Evolutionary conservation across 2,888 invertebrate genomes (phyloP).

Genomic region (Caprella mutica): DNA sequence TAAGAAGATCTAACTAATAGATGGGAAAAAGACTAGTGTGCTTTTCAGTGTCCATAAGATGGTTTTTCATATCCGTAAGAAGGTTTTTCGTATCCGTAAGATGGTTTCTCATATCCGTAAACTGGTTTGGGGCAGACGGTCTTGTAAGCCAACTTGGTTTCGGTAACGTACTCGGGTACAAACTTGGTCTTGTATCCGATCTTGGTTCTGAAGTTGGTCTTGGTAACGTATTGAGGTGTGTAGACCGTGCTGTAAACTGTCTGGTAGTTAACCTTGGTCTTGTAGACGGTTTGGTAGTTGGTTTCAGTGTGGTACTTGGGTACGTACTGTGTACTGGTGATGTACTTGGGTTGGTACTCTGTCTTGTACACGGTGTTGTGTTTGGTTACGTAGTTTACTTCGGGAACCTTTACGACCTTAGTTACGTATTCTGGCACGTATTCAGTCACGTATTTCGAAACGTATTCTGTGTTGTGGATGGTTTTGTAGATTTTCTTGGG

Average conservation of each 20-base stretch:
- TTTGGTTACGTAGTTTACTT: conserved; percentile 17
- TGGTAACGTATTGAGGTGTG: conserved; percentile 21
- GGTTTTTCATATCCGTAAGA: too few species aligned
- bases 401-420: conserved; percentile 3
- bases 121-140: conserved; percentile 16
- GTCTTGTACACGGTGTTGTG: conserved; percentile 22
- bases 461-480: conserved; percentile 19
- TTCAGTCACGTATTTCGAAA: conserved; percentile 13
- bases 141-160: conserved; percentile 14
- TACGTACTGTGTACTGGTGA: conserved; percentile 23
- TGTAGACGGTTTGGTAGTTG: conserved; percentile 17
- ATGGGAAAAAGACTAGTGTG: too few species aligned
- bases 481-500: conserved; percentile 16
- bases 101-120: conserved; percentile 14
- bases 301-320: conserved; percentile 28
- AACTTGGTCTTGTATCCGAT: conserved; percentile 20
- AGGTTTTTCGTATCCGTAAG: too few species aligned
- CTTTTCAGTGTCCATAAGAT: too few species aligned
- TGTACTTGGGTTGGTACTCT: conserved; percentile 26
- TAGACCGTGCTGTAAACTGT: conserved; percentile 24
- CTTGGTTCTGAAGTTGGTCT: conserved; percentile 16
- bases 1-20: too few species aligned
- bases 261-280: conserved; percentile 23
- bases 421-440: conserved; percentile 22
- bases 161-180: conserved; percentile 18